A percentile compares a stretch with the other conserved stretches of the same genome.
Evolutionary conservation across 1,140 invertebrate species (phyloP).

Genomic region (Mesaphorura yosii): DNA sequence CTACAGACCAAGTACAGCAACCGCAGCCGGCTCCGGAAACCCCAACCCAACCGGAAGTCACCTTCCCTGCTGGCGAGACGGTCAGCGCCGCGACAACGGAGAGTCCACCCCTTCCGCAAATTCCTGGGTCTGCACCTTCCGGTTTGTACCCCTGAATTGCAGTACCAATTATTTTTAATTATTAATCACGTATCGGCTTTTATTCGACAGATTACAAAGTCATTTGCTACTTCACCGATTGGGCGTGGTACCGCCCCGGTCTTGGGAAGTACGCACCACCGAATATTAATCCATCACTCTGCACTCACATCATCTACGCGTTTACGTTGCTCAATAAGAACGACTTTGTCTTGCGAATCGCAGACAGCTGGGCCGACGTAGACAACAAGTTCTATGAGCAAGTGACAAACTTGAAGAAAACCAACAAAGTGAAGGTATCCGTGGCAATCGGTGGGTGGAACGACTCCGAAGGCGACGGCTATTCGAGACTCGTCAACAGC

Average conservation of each 20-base stretch:
- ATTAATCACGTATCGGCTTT: slow-evolving; percentile 15
- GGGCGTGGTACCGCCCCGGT: slow-evolving; percentile 57
- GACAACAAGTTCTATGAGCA: slow-evolving; percentile 53
- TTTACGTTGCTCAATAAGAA: slow-evolving; percentile 52
- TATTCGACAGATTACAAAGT: slow-evolving; percentile 41
- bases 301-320: slow-evolving; percentile 61
- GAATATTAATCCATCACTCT: slow-evolving; percentile 52
- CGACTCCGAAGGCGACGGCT: slow-evolving; percentile 39
- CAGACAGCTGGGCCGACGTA: slow-evolving; percentile 33
- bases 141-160: not conserved
- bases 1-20: not conserved
- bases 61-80: slow-evolving; percentile 29
- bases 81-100: slow-evolving; percentile 15
- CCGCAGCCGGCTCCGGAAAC: slow-evolving; percentile 2
- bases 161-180: no score
- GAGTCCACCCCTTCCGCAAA: slow-evolving; percentile 4
- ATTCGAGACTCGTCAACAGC: slow-evolving; percentile 38
- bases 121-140: not conserved
- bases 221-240: slow-evolving; percentile 64
- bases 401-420: slow-evolving; percentile 43
- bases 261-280: slow-evolving; percentile 51
- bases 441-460: slow-evolving; percentile 44
- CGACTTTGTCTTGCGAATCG: slow-evolving; percentile 44
- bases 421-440: slow-evolving; percentile 43
- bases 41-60: slow-evolving; percentile 12